Percentiles rank a stretch among this genome's conserved stretches.
phyloP scores from a whole-genome alignment of 2,888 invertebrate species.

The Imbricaverruca yamaguchii region DNA sequence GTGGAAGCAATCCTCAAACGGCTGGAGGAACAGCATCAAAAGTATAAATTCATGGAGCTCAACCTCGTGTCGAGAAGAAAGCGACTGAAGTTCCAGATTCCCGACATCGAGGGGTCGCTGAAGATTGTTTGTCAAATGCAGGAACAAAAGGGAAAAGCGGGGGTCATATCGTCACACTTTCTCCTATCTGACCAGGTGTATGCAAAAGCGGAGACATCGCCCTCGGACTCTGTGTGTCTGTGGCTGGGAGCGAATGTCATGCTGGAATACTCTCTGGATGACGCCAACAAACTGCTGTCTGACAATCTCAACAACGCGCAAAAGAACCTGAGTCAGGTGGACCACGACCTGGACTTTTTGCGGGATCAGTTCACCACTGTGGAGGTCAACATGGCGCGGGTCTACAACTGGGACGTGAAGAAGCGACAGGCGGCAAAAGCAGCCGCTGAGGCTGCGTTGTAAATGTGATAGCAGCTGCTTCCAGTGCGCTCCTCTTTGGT shows the following conservation, averaged over 20 bases:
- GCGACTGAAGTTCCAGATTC: constrained; percentile 78
- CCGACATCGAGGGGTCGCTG: constrained; percentile 84
- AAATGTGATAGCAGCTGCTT: background rate
- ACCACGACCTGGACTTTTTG: constrained; percentile 87
- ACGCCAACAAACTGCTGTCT: constrained; percentile 33
- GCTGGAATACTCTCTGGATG: constrained; percentile 88
- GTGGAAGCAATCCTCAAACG: constrained; percentile 67
- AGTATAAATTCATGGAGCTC: constrained; percentile 96
- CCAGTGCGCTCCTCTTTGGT: too few species aligned
- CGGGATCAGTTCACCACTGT: constrained; percentile 95
- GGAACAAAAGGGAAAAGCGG: constrained; percentile 57
- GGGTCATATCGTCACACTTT: constrained; percentile 76
- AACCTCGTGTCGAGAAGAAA: constrained; percentile 79
- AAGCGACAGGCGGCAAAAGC: constrained; percentile 55
- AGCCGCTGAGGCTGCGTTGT: constrained; percentile 24
- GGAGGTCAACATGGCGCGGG: constrained; percentile 97
- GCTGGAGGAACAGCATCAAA: constrained; percentile 87
- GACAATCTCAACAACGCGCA: constrained; percentile 71
- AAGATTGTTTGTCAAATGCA: constrained; percentile 86
- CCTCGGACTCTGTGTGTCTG: constrained; percentile 75
- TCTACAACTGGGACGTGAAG: constrained; percentile 97
- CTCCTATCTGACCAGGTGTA: constrained; percentile 87
- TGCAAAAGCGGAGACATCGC: constrained; percentile 74
- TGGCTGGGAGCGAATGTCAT: constrained; percentile 81
- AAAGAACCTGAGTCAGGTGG: constrained; percentile 72